phyloP scores from a whole-genome alignment of 1,140 invertebrate species.

The Pogonomyrmex barbatus region DNA sequence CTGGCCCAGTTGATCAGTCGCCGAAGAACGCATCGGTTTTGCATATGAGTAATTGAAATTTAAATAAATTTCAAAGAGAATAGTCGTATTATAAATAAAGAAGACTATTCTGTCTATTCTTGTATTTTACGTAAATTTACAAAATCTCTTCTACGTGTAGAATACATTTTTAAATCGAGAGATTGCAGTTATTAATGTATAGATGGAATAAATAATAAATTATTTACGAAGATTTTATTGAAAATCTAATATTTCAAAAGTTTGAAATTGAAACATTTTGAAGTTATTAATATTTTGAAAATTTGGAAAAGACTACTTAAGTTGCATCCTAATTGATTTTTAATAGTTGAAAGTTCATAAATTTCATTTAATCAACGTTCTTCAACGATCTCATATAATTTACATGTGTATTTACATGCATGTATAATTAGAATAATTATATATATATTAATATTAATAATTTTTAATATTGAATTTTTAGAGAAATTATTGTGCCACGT shows the following conservation, averaged over 20 bases:
- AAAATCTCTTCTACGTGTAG: background rate
- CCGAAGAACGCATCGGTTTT: conserved; percentile 53
- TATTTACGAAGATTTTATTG: background rate
- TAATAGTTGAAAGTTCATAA: background rate
- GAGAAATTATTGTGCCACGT: background rate
- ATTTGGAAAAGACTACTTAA: background rate
- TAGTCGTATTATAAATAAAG: background rate
- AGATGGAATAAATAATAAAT: background rate
- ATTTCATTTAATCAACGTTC: conserved; percentile 1
- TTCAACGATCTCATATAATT: conserved; percentile 16
- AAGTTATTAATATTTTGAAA: background rate
- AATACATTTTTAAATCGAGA: background rate
- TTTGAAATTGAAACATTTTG: background rate
- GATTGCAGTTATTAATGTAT: background rate
- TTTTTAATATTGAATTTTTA: background rate
- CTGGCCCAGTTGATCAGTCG: conserved; percentile 55
- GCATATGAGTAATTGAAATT: background rate
- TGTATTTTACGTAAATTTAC: background rate
- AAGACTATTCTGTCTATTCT: background rate
- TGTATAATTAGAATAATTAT: conserved; percentile 17
- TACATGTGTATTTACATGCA: background rate
- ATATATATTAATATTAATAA: conserved; percentile 9
- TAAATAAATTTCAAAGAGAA: background rate
- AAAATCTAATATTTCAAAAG: background rate
- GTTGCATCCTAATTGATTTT: background rate